Conservation (phyloP, 2,113 vertebrate species). For the Pangasianodon hypophthalmus region DNA sequence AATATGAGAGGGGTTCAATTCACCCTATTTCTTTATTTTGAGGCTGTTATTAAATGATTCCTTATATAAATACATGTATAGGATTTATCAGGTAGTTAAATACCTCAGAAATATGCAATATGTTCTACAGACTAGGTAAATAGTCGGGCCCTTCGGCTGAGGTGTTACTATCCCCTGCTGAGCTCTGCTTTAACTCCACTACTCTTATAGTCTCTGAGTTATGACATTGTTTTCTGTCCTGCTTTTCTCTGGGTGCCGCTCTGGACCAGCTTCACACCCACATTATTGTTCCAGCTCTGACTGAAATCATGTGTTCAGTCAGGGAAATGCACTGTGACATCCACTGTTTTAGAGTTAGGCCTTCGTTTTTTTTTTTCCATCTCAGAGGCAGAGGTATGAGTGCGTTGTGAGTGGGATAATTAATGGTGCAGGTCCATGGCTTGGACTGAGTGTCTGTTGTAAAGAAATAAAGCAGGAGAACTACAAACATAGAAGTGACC, state of each 20-base stretch:
- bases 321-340: constrained; percentile 23
- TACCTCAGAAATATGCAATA: background rate
- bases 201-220: constrained; percentile 10
- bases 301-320: constrained; percentile 33
- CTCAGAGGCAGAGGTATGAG: background rate
- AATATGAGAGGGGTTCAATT: background rate
- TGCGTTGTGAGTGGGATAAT: background rate
- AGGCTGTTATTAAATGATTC: background rate
- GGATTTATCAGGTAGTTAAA: background rate
- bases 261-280: constrained; percentile 31
- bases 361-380: background rate
- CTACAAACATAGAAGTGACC: background rate
- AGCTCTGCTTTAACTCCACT: constrained; percentile 8
- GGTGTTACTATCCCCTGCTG: background rate
- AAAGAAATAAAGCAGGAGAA: background rate
- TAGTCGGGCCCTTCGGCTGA: background rate
- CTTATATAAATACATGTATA: background rate
- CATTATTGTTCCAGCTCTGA: constrained; percentile 11
- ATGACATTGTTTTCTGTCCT: constrained; percentile 32
- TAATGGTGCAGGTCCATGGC: constrained; percentile 16
- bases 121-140: constrained; percentile 4
- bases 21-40: background rate
- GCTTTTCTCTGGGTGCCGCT: constrained; percentile 14
- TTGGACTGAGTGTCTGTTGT: constrained; percentile 6
- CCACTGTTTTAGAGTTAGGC: constrained; percentile 1